Percentiles rank a stretch among this genome's conserved stretches.
These are phyloP conservation scores for Lanius collurio DNA, from an alignment of 2,113 vertebrate species.

Conservation along the genomic window DNA sequence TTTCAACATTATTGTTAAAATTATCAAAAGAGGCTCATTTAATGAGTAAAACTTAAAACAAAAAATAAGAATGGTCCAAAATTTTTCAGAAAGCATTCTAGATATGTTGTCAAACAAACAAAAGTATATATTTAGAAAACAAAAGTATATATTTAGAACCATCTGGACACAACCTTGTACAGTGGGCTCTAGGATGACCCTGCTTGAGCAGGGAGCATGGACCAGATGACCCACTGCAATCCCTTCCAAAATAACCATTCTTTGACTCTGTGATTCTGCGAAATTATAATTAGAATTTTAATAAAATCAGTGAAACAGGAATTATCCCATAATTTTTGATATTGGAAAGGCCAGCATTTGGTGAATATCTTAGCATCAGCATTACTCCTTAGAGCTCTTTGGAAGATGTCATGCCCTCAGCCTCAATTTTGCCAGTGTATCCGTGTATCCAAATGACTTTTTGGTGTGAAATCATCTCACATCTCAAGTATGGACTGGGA, in stretches of 20 bases:
- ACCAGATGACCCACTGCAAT: not conserved
- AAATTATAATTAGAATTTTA: not conserved
- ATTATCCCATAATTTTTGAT: not conserved
- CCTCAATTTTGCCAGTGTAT: fast-evolving
- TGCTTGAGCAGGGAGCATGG: not conserved
- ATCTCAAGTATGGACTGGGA: fast-evolving
- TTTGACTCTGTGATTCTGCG: not conserved
- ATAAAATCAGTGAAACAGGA: not conserved
- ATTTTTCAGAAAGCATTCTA: not conserved
- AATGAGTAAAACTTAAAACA: not conserved
- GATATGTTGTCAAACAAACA: not conserved
- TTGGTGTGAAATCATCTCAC: not conserved
- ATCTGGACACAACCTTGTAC: not conserved
- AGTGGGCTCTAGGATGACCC: not conserved
- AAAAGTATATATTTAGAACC: not conserved
- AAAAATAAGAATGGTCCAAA: not conserved
- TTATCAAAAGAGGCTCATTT: not conserved
- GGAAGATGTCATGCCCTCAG: not conserved
- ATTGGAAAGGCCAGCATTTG: not conserved
- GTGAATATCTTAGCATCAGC: not conserved
- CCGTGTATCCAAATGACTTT: fast-evolving
- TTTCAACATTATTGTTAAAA: not conserved
- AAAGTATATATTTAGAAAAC: not conserved
- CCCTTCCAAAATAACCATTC: not conserved
- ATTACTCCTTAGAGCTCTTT: not conserved